Evolutionary conservation across 2,888 invertebrate genomes (phyloP).

Genomic region (Lissocephala sabroskyi): DNA sequence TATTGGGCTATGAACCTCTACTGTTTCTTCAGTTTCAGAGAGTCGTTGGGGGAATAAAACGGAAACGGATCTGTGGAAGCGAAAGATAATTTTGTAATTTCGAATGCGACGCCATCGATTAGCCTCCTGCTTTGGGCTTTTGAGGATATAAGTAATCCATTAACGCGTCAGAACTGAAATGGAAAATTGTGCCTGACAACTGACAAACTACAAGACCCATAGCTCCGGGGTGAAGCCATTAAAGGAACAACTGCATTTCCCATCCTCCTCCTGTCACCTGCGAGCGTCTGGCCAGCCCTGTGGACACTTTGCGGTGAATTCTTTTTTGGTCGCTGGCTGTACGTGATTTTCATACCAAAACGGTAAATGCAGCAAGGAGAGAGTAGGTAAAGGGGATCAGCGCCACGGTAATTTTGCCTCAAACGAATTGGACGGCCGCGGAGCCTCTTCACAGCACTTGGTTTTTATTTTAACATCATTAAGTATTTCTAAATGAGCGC

Average conservation of each 20-base stretch:
- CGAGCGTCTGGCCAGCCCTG: no score
- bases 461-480: slow-evolving; percentile 61
- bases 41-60: no score
- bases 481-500: slow-evolving; percentile 60
- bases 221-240: not conserved
- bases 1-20: no score
- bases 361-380: slow-evolving; percentile 20
- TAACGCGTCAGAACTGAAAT: no score
- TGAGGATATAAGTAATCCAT: no score
- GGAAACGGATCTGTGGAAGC: no score
- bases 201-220: not conserved
- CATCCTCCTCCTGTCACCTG: slow-evolving; percentile 19
- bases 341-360: slow-evolving; percentile 50
- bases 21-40: no score
- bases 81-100: no score
- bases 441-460: slow-evolving; percentile 51
- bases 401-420: slow-evolving; percentile 26
- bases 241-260: slow-evolving; percentile 26
- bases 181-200: not conserved
- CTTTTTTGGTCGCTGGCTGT: no score
- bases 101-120: no score
- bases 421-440: slow-evolving; percentile 4
- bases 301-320: slow-evolving; percentile 40
- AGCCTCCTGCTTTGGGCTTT: no score
- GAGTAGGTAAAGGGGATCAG: slow-evolving; percentile 9